A percentile compares a stretch with the other conserved stretches of the same genome.
phyloP scores from a whole-genome alignment of 2,888 invertebrate genomes.

The Biston stratarius region DNA sequence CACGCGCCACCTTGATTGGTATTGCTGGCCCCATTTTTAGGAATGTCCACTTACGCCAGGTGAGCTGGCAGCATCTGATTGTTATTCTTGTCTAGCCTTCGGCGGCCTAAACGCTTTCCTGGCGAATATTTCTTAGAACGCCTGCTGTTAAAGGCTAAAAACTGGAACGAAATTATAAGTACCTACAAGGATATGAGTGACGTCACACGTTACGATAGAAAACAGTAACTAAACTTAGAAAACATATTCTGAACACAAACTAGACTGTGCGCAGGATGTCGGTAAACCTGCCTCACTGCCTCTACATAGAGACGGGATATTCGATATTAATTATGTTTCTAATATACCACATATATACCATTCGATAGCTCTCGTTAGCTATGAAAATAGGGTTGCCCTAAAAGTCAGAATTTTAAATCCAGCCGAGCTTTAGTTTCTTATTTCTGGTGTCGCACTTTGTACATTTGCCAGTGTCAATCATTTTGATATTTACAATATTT shows the following conservation, averaged over 20 bases:
- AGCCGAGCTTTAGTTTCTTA: no score
- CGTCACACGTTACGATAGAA: slow-evolving; percentile 22
- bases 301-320: no score
- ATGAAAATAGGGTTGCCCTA: no score
- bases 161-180: slow-evolving; percentile 41
- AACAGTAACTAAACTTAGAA: slow-evolving; percentile 13
- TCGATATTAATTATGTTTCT: no score
- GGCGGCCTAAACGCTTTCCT: slow-evolving; percentile 58
- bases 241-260: background rate
- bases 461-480: no score
- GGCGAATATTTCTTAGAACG: slow-evolving; percentile 56
- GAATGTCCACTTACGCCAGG: slow-evolving; percentile 32
- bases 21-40: slow-evolving; percentile 22
- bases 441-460: no score
- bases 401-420: no score
- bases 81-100: slow-evolving; percentile 50
- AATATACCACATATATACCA: no score
- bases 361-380: no score
- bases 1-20: slow-evolving; percentile 23
- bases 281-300: no score
- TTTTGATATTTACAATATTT: no score
- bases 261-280: background rate
- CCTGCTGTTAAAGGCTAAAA: slow-evolving; percentile 37
- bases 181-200: slow-evolving; percentile 50
- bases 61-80: slow-evolving; percentile 43